These are phyloP conservation scores for Lordiphosa andalusiaca DNA, from an alignment of 2,888 invertebrate genomes.

Conservation along the genomic window DNA sequence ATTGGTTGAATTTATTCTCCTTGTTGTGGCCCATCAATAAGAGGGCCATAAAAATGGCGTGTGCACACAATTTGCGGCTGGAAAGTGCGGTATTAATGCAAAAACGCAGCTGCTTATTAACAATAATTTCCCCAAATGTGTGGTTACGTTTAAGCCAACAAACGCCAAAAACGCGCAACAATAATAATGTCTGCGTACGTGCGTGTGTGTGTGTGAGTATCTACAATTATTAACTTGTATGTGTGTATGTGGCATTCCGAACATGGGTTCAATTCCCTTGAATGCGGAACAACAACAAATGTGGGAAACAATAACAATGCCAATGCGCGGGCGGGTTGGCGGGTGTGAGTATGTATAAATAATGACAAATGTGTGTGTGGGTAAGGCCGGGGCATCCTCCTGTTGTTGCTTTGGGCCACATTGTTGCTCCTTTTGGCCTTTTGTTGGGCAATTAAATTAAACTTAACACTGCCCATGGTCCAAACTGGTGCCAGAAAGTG, in stretches of 20 bases:
- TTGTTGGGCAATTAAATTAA: constrained; percentile 73
- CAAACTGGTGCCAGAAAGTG: constrained; percentile 37
- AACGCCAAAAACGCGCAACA: constrained; percentile 47
- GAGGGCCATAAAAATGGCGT: background rate
- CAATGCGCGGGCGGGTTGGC: constrained; percentile 8
- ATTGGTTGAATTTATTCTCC: no score
- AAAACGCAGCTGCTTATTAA: constrained; percentile 71
- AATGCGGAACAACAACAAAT: constrained; percentile 46
- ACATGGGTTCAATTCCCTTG: constrained; percentile 38
- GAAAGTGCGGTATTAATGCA: constrained; percentile 31
- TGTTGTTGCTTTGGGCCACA: constrained; percentile 51
- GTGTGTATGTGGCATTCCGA: constrained; percentile 8
- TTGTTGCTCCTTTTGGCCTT: constrained; percentile 63
- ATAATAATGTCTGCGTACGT: constrained; percentile 37
- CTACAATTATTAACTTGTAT: constrained; percentile 52
- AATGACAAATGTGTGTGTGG: constrained; percentile 15
- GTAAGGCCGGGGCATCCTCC: constrained; percentile 8
- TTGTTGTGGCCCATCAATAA: no score
- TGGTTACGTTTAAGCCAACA: constrained; percentile 69
- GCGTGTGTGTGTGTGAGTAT: constrained; percentile 7
- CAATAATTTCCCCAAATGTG: constrained; percentile 72
- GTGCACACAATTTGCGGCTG: constrained; percentile 25
- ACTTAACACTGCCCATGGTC: constrained; percentile 61
- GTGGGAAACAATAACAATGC: constrained; percentile 52
- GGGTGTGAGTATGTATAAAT: constrained; percentile 8